Evolutionary conservation across 2,888 invertebrate species (phyloP).

Genomic region (Lepas anatifera): DNA sequence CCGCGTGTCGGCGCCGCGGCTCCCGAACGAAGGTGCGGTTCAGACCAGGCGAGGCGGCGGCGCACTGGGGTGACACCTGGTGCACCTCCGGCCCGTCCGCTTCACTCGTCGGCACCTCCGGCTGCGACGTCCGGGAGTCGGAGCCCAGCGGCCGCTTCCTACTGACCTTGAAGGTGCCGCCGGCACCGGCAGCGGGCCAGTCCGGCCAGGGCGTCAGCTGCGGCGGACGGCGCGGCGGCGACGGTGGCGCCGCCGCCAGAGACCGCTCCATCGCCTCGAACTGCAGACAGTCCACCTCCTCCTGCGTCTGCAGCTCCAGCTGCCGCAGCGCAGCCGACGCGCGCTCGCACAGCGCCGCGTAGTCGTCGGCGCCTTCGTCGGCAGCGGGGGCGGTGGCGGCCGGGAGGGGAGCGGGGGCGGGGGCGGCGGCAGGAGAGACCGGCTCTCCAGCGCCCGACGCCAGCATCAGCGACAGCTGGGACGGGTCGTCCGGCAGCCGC

Average conservation of each 20-base stretch:
- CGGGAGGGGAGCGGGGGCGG: not conserved
- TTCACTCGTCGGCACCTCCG: not conserved
- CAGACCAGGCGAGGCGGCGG: not conserved
- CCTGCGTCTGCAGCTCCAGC: conserved; percentile 4
- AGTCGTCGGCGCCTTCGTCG: not conserved
- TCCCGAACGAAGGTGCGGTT: not conserved
- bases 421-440: not conserved
- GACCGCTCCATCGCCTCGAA: conserved; percentile 1
- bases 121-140: not conserved
- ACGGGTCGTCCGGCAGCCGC: not conserved
- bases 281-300: conserved; percentile 1
- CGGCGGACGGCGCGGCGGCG: not conserved
- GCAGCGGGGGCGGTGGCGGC: not conserved
- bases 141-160: not conserved
- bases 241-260: not conserved
- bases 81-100: not conserved
- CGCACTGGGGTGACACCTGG: not conserved
- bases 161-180: not conserved
- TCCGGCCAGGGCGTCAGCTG: conserved; percentile 4
- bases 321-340: conserved; percentile 4
- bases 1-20: not conserved
- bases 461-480: not conserved
- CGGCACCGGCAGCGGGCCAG: not conserved
- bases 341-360: not conserved
- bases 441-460: not conserved